Percentiles rank a stretch among this genome's conserved stretches.
Evolutionary conservation across 1,140 invertebrate genomes (phyloP).

Genomic region (Anastrepha obliqua): DNA sequence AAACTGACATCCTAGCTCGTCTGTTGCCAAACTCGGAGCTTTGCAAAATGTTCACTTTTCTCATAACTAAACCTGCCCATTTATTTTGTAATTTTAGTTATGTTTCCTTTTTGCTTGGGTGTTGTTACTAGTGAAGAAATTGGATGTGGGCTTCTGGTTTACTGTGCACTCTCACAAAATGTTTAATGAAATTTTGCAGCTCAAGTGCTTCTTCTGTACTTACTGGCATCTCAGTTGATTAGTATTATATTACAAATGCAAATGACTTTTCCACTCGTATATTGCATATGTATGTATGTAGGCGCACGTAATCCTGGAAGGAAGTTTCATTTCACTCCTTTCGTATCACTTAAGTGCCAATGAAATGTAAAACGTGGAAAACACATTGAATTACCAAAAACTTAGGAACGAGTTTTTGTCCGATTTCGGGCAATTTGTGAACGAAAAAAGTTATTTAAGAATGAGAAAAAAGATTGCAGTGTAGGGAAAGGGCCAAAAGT

Average conservation of each 20-base stretch:
- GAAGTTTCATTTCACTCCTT: neutral
- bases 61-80: too few relatives aligned
- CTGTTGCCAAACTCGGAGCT: too few relatives aligned
- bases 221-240: constrained; percentile 9
- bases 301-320: neutral
- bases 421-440: neutral
- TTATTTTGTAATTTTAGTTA: too few relatives aligned
- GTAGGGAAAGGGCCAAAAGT: too few relatives aligned
- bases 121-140: too few relatives aligned
- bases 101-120: too few relatives aligned
- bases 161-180: neutral
- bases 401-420: neutral
- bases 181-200: neutral
- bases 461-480: too few relatives aligned
- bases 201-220: neutral
- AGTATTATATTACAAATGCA: constrained; percentile 4
- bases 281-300: neutral
- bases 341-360: constrained; percentile 24
- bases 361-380: constrained; percentile 1
- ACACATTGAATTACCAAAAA: neutral
- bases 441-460: too few relatives aligned
- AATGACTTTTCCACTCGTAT: neutral
- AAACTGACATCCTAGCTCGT: too few relatives aligned
- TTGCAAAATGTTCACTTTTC: too few relatives aligned
- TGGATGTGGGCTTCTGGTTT: too few relatives aligned